Evolutionary conservation across 2,888 invertebrate species (phyloP), one percentile per base, ranked within the genome.

Genomic region (Ophioninae sp.): DNA sequence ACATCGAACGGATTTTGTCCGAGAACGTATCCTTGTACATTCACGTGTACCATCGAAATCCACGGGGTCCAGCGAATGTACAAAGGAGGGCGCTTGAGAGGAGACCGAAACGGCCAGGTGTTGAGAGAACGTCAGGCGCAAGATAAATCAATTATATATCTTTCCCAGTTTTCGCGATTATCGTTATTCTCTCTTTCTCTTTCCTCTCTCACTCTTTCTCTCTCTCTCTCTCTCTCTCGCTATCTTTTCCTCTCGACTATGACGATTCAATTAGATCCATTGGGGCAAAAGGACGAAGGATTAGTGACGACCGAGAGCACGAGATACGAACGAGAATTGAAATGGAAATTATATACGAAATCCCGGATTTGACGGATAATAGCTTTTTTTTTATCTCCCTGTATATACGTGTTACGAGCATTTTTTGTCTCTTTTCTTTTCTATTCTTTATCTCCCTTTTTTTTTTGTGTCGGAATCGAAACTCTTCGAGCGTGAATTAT

Each of bases 121-220:
- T 57, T 41, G 62, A 21, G 21, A 68, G 67, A 44, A 64, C 61
- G 61, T 70, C 44, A 70, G 50, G 75, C 79, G 56, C 64, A 68
- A 50, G 75, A 56, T 84, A 81, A 84, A 84, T 84, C 81, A 84
- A 84, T 84, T 84, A 70, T 84, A 70, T 77, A 81, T 79, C 78
- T 65, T 70, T 81, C 64, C 74, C 37, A 59, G 74, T 81, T 83
- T 82, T 69, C 75, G 57, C 78, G 77, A 79, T 79, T 79, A 82
- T 75, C 79, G 74, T 79, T 79, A 79, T 61, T 41, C 70, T 57
- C 13, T n/a, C 39, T 61, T 59, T 39, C 68, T 65, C 39, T 59
- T 21, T 37, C 59, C 72, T 61, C 23, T 30, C 20, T 30, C 39
- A 13, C 37, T 23, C 21, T 44, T 64, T 30, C 62, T 64, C 69